Evolutionary conservation across 1,140 invertebrate genomes (phyloP).

Genomic region (Caenorhabditis briggsae): DNA sequence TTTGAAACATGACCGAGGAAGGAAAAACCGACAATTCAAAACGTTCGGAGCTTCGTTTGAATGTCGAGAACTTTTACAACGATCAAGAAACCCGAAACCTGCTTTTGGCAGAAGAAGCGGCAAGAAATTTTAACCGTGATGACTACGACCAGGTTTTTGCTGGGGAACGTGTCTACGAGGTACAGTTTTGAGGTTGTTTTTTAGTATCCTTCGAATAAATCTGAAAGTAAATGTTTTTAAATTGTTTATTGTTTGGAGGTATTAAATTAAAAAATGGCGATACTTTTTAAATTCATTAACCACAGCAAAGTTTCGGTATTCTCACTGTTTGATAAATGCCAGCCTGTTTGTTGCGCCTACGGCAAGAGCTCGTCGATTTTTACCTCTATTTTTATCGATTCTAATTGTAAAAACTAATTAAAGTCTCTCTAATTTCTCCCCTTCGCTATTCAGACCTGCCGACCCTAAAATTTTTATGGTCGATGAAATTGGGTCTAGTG

Average conservation of each 20-base stretch:
- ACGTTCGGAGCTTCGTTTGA: conserved; percentile 37
- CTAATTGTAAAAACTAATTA: not conserved
- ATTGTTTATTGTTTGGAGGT: no score
- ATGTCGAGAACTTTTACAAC: conserved; percentile 47
- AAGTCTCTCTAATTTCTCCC: no score
- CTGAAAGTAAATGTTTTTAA: not conserved
- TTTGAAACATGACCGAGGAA: not conserved
- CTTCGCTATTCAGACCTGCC: no score
- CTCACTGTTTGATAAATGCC: no score
- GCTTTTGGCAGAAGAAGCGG: conserved; percentile 45
- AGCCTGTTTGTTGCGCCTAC: no score
- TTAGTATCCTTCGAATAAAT: not conserved
- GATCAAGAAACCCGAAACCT: conserved; percentile 45
- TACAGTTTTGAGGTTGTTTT: not conserved
- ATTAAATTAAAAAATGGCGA: no score
- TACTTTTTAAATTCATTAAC: no score
- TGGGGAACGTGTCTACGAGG: conserved; percentile 56
- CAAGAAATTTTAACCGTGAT: not conserved
- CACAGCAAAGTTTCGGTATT: no score
- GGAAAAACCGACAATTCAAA: not conserved
- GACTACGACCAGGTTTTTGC: not conserved
- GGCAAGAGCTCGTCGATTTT: not conserved
- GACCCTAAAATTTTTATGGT: no score
- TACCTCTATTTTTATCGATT: not conserved
- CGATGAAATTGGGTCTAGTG: no score